Percentiles rank a stretch among this genome's conserved stretches.
Evolutionary conservation across 2,888 invertebrate species (phyloP).

Genomic region (Silvanus unidentatus): DNA sequence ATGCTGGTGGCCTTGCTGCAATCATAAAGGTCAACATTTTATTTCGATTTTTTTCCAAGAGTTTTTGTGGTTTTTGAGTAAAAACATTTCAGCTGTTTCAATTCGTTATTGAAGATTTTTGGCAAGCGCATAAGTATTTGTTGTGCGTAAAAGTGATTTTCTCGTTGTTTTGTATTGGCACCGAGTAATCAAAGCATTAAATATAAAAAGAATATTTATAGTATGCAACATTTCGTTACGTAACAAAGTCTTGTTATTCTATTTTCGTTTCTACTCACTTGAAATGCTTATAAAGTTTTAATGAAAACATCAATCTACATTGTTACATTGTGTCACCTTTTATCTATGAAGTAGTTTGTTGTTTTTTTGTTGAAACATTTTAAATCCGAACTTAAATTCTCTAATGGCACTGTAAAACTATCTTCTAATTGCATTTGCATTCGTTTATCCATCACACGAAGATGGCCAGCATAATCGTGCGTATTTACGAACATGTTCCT

Average conservation of each 20-base stretch:
- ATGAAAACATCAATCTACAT: constrained; percentile 11
- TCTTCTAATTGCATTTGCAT: constrained; percentile 49
- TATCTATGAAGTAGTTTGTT: constrained; percentile 55
- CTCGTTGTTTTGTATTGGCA: constrained; percentile 5
- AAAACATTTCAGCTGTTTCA: no score
- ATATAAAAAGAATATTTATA: constrained; percentile 21
- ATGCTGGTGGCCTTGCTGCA: constrained; percentile 93
- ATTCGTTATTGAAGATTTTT: no score
- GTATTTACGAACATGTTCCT: constrained; percentile 21
- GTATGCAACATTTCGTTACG: constrained; percentile 13
- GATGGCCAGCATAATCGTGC: constrained; percentile 33
- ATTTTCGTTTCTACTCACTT: constrained; percentile 23
- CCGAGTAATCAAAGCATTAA: not conserved
- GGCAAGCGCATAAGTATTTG: no score
- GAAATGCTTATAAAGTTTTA: constrained; percentile 3
- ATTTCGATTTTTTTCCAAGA: not conserved
- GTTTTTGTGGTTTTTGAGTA: no score
- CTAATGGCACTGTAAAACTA: constrained; percentile 54
- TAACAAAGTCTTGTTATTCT: constrained; percentile 9
- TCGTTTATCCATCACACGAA: constrained; percentile 45
- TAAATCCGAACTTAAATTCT: constrained; percentile 57
- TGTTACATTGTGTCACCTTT: constrained; percentile 54
- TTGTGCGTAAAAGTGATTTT: no score
- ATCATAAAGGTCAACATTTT: constrained; percentile 18
- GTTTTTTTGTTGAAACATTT: constrained; percentile 58